Evolutionary conservation across 2,113 vertebrate genomes (phyloP).

Genomic region (Chionodraco myersi): DNA sequence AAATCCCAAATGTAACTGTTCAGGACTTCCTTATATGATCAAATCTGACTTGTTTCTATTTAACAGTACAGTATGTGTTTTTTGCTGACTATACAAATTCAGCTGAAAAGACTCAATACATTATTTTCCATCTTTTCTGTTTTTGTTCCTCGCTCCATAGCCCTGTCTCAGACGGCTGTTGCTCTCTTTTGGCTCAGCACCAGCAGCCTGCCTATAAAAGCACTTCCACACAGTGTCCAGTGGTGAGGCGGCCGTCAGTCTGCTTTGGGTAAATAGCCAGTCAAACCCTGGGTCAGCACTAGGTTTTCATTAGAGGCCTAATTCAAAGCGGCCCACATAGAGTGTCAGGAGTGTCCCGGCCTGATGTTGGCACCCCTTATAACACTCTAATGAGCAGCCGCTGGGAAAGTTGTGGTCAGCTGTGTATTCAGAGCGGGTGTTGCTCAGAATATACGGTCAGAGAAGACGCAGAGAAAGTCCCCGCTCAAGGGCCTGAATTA

Average conservation of each 20-base stretch:
- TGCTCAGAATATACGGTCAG: slow-evolving; percentile 37
- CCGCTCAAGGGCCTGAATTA: slow-evolving; percentile 44
- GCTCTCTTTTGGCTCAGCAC: slow-evolving; percentile 16
- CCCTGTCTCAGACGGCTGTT: slow-evolving; percentile 7
- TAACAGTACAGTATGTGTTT: background rate
- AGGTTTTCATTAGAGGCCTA: slow-evolving; percentile 75
- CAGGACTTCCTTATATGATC: background rate
- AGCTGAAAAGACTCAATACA: background rate
- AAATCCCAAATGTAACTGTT: background rate
- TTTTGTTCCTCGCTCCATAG: background rate
- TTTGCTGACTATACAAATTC: background rate
- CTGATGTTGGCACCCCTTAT: slow-evolving; percentile 70
- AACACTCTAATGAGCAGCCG: slow-evolving; percentile 68
- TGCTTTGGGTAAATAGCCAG: slow-evolving; percentile 53
- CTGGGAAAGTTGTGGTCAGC: slow-evolving; percentile 61
- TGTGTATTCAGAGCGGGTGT: slow-evolving; percentile 31
- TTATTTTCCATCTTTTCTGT: background rate
- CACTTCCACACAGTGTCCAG: slow-evolving; percentile 45
- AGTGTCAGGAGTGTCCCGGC: slow-evolving; percentile 64
- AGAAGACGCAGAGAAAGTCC: slow-evolving; percentile 57
- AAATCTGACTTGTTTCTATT: background rate
- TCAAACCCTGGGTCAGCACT: slow-evolving; percentile 64
- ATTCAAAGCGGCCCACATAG: slow-evolving; percentile 70
- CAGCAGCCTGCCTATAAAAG: slow-evolving; percentile 40
- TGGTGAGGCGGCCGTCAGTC: slow-evolving; percentile 60